A percentile compares a stretch with the other conserved stretches of the same genome.
Conservation (phyloP, 2,113 vertebrate genomes). For the Petaurus breviceps region DNA sequence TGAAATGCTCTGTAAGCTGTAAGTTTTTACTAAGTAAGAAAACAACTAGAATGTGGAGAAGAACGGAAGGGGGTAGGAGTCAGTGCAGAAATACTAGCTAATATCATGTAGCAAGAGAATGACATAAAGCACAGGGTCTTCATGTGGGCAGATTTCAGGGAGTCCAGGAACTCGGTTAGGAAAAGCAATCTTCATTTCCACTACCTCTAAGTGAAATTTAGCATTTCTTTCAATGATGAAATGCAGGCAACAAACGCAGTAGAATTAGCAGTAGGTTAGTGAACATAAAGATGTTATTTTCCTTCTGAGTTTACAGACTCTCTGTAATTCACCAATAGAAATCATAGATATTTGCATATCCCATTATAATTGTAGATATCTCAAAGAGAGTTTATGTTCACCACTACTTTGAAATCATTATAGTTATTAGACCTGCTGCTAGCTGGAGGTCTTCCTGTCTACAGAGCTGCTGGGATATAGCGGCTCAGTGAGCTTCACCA, state of each 20-base stretch:
- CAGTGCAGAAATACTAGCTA: conserved; percentile 21
- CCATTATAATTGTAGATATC: not conserved
- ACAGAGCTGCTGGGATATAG: not conserved
- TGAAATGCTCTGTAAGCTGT: not conserved
- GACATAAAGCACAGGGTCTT: conserved; percentile 1
- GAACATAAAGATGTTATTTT: not conserved
- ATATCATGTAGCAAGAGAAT: conserved; percentile 31
- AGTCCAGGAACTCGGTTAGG: not conserved
- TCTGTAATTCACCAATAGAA: not conserved
- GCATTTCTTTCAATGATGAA: not conserved
- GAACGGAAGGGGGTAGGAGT: not conserved
- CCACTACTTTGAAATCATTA: not conserved
- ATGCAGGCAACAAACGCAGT: not conserved
- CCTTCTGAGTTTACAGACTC: not conserved
- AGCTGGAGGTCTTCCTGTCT: not conserved
- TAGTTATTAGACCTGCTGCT: not conserved
- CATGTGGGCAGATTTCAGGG: not conserved
- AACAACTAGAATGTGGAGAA: not conserved
- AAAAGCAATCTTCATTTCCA: not conserved
- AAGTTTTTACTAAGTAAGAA: not conserved
- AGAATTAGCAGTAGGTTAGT: not conserved
- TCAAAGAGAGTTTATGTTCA: not conserved
- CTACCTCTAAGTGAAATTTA: not conserved
- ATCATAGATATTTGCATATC: not conserved
- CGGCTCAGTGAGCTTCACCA: not conserved